Evolutionary conservation across 2,113 vertebrate genomes (phyloP).

Genomic region (Lontra canadensis): DNA sequence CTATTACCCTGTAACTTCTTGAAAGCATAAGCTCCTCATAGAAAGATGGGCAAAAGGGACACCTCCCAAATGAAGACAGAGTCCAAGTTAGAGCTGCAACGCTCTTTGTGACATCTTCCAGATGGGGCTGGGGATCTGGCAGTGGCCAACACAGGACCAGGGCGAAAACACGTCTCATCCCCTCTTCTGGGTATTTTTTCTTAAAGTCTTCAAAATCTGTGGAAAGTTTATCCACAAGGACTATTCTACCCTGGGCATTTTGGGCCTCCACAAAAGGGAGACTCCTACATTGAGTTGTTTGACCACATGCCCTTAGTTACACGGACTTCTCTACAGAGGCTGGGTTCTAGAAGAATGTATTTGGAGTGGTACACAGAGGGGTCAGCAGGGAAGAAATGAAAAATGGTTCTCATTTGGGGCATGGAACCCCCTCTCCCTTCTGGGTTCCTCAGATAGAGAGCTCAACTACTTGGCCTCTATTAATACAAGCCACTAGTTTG

Average conservation of each 20-base stretch:
- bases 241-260: background rate
- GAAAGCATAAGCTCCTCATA: background rate
- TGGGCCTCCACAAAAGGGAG: background rate
- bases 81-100: background rate
- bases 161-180: background rate
- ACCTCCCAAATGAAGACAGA: background rate
- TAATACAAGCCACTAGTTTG: background rate
- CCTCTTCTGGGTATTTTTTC: background rate
- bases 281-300: background rate
- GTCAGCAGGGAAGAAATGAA: background rate
- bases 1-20: background rate
- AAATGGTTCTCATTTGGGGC: background rate
- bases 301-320: background rate
- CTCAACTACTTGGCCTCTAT: background rate
- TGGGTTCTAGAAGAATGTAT: background rate
- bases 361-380: background rate
- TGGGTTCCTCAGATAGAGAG: background rate
- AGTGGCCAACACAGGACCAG: background rate
- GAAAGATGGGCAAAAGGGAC: background rate
- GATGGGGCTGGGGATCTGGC: background rate
- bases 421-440: background rate
- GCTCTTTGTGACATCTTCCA: too few species aligned
- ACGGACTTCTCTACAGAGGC: background rate
- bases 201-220: background rate
- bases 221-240: background rate